Percentiles rank a stretch among this genome's conserved stretches.
Evolutionary conservation across 2,888 invertebrate genomes (phyloP).

Genomic region (Mythimna impura): DNA sequence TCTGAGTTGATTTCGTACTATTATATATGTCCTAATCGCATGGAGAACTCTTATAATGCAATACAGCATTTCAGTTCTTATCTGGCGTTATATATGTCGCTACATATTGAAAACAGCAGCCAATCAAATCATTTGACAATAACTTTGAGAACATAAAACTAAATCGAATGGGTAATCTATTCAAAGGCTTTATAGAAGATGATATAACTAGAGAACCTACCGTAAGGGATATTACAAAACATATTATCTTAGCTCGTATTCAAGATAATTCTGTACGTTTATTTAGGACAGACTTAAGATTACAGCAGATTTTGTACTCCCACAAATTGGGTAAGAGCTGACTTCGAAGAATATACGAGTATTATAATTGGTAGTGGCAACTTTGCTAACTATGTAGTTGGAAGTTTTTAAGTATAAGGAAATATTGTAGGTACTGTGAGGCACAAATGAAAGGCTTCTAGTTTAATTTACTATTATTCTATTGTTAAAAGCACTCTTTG

Average conservation of each 20-base stretch:
- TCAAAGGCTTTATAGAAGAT: background rate
- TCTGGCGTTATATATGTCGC: too few relatives aligned
- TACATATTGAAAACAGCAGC: background rate
- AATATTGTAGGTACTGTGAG: background rate
- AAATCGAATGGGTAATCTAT: background rate
- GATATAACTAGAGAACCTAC: background rate
- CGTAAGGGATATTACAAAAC: constrained; percentile 32
- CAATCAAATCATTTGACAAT: background rate
- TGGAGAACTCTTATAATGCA: too few relatives aligned
- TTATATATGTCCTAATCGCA: too few relatives aligned
- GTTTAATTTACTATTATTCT: too few relatives aligned
- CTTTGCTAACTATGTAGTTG: background rate
- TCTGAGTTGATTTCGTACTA: too few relatives aligned
- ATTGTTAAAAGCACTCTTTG: too few relatives aligned
- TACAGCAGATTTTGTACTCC: constrained; percentile 23
- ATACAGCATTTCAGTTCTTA: too few relatives aligned
- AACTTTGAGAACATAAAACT: background rate
- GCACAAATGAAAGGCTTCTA: too few relatives aligned
- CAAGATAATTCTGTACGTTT: constrained; percentile 8
- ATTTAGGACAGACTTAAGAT: constrained; percentile 26
- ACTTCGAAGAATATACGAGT: constrained; percentile 1
- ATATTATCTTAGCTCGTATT: constrained; percentile 28
- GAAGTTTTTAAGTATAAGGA: background rate
- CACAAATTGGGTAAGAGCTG: constrained; percentile 21
- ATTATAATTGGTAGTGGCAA: constrained; percentile 3